phyloP scores from a whole-genome alignment of 2,888 invertebrate genomes.

The Euplexia lucipara region DNA sequence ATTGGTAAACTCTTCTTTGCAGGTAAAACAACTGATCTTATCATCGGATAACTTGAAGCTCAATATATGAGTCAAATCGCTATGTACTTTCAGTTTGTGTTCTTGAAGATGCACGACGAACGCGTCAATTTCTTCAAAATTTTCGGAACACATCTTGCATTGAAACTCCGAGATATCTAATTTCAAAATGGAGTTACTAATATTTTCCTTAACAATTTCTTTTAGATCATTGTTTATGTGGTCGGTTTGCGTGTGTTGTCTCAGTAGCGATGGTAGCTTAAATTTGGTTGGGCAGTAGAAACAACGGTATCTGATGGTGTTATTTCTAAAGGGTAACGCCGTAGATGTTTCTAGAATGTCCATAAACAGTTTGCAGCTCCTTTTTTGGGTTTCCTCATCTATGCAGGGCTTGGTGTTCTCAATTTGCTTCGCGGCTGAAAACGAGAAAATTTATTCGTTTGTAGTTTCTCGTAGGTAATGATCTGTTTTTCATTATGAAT shows the following conservation, averaged over 20 bases:
- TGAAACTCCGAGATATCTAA: conserved; percentile 47
- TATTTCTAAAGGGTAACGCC: conserved; percentile 49
- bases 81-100: conserved; percentile 34
- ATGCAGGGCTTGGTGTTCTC: neutral
- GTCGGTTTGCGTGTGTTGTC: conserved; percentile 26
- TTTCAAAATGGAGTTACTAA: conserved; percentile 12
- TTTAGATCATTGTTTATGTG: conserved; percentile 34
- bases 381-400: conserved; percentile 18
- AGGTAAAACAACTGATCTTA: conserved; percentile 48
- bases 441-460: conserved; percentile 32
- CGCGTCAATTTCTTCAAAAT: conserved; percentile 21
- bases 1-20: conserved; percentile 42
- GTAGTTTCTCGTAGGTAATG: conserved; percentile 23
- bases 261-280: conserved; percentile 37
- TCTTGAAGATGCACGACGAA: conserved; percentile 41
- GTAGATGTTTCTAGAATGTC: conserved; percentile 49
- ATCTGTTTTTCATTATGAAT: no score
- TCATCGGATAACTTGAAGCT: conserved; percentile 53
- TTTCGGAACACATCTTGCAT: conserved; percentile 46
- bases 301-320: conserved; percentile 52
- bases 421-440: conserved; percentile 40
- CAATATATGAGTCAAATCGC: conserved; percentile 38
- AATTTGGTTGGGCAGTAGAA: conserved; percentile 49
- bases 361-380: conserved; percentile 28
- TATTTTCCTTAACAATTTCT: conserved; percentile 25